A percentile compares a stretch with the other conserved stretches of the same genome.
Evolutionary conservation across 1,140 invertebrate genomes (phyloP).

Genomic region (Ips nitidus): DNA sequence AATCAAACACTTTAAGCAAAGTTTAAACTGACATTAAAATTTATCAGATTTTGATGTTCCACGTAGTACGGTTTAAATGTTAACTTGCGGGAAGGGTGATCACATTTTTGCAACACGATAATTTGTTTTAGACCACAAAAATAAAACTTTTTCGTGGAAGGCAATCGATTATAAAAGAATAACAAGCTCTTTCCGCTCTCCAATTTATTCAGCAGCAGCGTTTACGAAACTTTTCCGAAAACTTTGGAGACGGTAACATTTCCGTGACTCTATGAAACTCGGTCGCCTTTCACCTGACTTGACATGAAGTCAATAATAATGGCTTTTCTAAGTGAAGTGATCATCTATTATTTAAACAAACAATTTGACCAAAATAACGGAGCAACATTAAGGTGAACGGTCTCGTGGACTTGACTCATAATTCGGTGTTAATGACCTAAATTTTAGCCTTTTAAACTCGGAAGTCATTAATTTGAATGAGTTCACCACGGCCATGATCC

Average conservation of each 20-base stretch:
- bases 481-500: background rate
- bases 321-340: background rate
- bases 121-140: no score
- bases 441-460: background rate
- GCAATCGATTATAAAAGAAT: no score
- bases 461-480: background rate
- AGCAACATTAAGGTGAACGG: background rate
- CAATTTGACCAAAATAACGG: conserved; percentile 13
- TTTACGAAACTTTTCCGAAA: no score
- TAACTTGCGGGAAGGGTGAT: no score
- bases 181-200: no score
- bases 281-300: background rate
- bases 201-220: no score
- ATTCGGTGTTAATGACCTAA: conserved; percentile 11
- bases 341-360: conserved; percentile 10
- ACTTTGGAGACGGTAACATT: no score
- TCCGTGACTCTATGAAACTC: no score
- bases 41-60: background rate
- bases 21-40: conserved; percentile 7
- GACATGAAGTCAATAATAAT: background rate
- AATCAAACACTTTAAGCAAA: background rate
- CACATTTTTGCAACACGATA: no score
- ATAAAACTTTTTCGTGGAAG: no score
- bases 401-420: conserved; percentile 15
- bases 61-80: no score